Base-by-base conservation (phyloP, 2,797 vertebrate species). In the Tarsius wallacei region DNA sequence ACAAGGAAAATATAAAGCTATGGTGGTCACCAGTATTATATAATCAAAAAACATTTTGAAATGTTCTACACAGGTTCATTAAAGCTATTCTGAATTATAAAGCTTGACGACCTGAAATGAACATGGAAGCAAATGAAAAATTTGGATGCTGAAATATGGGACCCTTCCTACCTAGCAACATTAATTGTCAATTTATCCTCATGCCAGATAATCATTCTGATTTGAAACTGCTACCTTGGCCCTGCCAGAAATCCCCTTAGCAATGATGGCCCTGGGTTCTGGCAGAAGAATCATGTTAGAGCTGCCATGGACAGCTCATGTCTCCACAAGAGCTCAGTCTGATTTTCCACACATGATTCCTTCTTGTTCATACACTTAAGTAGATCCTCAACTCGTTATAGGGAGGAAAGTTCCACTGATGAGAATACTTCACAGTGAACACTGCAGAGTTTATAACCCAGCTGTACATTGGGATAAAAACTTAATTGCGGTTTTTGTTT, bases 181-280 rank as follows among this genome's bases (percentile, higher is more conserved):
- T 93, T 74, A 87, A 93, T 87, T 90, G 59, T 49, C 87, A 90
- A 95, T 94, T 71, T 17, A 84, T 84, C 28, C 17, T 68, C 42
- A 80, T 96, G 85, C 51, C 90, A 96, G 55, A 83, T 66, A 93
- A 93, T 96, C 70, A 90, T 91, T 96, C 16, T 91, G 64, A 53
- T 87, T 91, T 96, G 83, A 84, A 94, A 81, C 4, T 51, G 5
- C 47, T 42, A 77, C n/a, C 12, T 88, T 74, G 36, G n/a, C 57
- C 66, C 2, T 53, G 49, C 59, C 90, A 87, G 82, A 94, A 96
- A 94, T 83, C 85, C 92, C 88, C 33, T 73, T 1, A 82, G 92
- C n/a, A n/a, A 73, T 61, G 90, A 90, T 17, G 31, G 61, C 26
- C 49, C 76, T 51, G 42, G 24, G 31, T 90, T 82, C 51, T n/a